Conservation (phyloP, 2,888 invertebrate species). For the Autographa pulchrina region DNA sequence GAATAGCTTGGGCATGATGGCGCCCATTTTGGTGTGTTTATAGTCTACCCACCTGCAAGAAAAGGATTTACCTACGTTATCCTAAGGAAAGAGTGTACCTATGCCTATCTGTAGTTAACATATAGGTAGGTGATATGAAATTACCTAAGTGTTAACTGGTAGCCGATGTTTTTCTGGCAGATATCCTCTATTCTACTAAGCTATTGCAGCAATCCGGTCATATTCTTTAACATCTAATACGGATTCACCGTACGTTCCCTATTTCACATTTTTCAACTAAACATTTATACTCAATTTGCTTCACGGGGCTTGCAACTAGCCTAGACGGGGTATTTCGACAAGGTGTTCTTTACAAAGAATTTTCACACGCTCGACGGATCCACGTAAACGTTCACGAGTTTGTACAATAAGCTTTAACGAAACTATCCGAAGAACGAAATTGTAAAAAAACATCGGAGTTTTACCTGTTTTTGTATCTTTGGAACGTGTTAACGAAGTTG, state of each 20-base stretch:
- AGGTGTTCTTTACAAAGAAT: slow-evolving; percentile 64
- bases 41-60: too few species aligned
- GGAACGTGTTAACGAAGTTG: background rate
- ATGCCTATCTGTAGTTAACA: too few species aligned
- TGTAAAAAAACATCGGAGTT: slow-evolving; percentile 42
- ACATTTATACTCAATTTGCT: slow-evolving; percentile 44
- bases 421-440: slow-evolving; percentile 51
- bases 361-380: slow-evolving; percentile 60
- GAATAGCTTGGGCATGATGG: too few species aligned
- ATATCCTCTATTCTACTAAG: too few species aligned
- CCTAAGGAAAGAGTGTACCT: too few species aligned
- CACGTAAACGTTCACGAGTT: slow-evolving; percentile 54
- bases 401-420: slow-evolving; percentile 57
- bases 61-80: too few species aligned
- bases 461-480: slow-evolving; percentile 23
- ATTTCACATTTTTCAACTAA: slow-evolving; percentile 17
- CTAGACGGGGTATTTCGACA: slow-evolving; percentile 53
- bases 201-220: background rate
- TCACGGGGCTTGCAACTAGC: slow-evolving; percentile 45
- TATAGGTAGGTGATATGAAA: too few species aligned
- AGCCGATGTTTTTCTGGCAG: too few species aligned
- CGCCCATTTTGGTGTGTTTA: too few species aligned
- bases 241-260: background rate
- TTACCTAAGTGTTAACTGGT: too few species aligned
- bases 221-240: background rate